Evolutionary conservation across 2,113 vertebrate genomes (phyloP).

Genomic region (Meriones unguiculatus): DNA sequence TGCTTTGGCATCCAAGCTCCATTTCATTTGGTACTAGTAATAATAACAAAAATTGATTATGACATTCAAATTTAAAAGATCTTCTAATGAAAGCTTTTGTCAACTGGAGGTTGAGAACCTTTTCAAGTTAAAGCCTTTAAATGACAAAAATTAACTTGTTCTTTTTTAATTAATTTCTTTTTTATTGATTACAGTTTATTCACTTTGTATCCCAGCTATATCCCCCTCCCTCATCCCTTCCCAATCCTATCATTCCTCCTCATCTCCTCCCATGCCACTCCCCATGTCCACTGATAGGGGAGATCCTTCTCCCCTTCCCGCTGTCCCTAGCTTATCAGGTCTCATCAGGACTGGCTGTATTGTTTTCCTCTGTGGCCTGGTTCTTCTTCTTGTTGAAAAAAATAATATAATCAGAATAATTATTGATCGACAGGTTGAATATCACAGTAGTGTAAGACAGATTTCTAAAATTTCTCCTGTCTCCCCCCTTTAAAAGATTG

Average conservation of each 20-base stretch:
- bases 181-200: too few relatives aligned
- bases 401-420: neutral
- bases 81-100: neutral
- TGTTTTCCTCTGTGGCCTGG: too few relatives aligned
- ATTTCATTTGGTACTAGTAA: neutral
- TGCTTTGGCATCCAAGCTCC: neutral
- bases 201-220: too few relatives aligned
- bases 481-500: neutral
- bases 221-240: too few relatives aligned
- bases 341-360: too few relatives aligned
- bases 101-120: neutral
- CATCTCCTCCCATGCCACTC: too few relatives aligned
- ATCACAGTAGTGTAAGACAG: neutral
- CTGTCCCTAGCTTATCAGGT: too few relatives aligned
- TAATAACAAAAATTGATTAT: neutral
- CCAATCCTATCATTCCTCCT: too few relatives aligned
- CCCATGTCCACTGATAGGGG: too few relatives aligned
- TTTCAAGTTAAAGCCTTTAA: neutral
- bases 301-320: too few relatives aligned
- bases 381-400: neutral
- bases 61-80: conserved; percentile 5
- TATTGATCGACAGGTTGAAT: neutral
- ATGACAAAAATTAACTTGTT: neutral
- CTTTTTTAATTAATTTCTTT: neutral
- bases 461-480: conserved; percentile 15